Conservation (phyloP, 2,797 vertebrate genomes). For the Lerista edwardsae region DNA sequence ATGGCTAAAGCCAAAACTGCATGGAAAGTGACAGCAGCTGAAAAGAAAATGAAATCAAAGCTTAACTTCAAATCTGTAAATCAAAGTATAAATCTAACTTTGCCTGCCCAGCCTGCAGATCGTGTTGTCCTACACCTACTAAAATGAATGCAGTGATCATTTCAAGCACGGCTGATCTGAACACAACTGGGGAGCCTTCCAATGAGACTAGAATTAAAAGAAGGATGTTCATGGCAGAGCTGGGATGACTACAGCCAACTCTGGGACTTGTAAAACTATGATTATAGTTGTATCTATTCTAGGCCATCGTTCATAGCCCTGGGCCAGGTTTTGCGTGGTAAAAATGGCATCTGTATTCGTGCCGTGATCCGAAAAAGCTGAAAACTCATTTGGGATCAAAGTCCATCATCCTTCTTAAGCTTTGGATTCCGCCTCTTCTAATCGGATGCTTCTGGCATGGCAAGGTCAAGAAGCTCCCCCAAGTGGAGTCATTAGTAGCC, state of each 20-base stretch:
- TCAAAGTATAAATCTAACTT: neutral
- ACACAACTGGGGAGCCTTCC: neutral
- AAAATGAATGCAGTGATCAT: neutral
- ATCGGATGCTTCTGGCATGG: neutral
- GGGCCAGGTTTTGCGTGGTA: neutral
- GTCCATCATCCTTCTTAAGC: neutral
- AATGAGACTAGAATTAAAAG: neutral
- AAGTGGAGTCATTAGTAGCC: neutral
- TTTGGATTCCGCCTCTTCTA: neutral
- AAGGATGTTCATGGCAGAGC: neutral
- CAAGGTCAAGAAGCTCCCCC: neutral
- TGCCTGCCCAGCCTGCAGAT: neutral
- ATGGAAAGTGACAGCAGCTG: neutral
- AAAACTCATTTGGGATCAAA: neutral
- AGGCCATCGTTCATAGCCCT: neutral
- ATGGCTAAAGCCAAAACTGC: neutral
- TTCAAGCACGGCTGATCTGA: neutral
- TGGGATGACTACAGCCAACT: neutral
- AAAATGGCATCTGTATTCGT: neutral
- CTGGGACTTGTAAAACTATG: neutral
- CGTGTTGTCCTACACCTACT: neutral
- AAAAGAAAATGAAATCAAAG: neutral
- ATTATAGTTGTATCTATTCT: neutral
- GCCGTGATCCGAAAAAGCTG: neutral
- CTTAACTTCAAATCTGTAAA: neutral